Base-by-base conservation (phyloP, 2,888 invertebrate species). In the Drosophila infuscata region DNA sequence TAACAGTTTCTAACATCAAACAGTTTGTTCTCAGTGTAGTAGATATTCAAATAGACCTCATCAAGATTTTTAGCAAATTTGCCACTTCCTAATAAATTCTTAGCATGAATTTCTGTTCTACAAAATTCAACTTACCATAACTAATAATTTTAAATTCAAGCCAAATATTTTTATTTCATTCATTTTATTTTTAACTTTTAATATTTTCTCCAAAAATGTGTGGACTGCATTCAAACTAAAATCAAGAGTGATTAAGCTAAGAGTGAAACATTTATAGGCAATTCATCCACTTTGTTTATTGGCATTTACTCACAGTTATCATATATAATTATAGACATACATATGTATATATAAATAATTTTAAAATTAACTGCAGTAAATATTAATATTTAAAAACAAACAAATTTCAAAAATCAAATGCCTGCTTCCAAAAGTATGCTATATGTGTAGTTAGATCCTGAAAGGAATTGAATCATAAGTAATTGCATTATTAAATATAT, bases 351-450 rank as follows among this genome's bases (percentile, higher is more conserved):
- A 25, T 25, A 25, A 25, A 25, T 25, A 1, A 35, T 35, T 15
- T 35, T 35, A 15, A 35, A 35, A 15, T 35, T 4, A 35, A 15
- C 15, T 35, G 12, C 15, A 36, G 6, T 15, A 36, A 36, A 36
- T 9, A 41, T n/a, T 43, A 2, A 11, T 41, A 9, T 41, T n/a
- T n/a, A 9, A n/a, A 8, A 9, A n/a, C 9, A 41, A n/a, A 4
- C 41, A 2, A 17, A 4, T 2, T 1, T 3, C 12, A 36, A 36
- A 15, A 17, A 36, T 36, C 36, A 8, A n/a, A n/a, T 32, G n/a
- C 11, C 11, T 38, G 48, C 32, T 59, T 17, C 48, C 12, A 49
- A 48, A 65, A 51, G 33, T 59, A 59, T 64, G 63, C 48, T 48
- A 59, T 29, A 15, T 4, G 17, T 20, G 6, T 3, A 29, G 2